phyloP scores from a whole-genome alignment of 2,797 vertebrate species.

The Rhodeus uyekii region DNA sequence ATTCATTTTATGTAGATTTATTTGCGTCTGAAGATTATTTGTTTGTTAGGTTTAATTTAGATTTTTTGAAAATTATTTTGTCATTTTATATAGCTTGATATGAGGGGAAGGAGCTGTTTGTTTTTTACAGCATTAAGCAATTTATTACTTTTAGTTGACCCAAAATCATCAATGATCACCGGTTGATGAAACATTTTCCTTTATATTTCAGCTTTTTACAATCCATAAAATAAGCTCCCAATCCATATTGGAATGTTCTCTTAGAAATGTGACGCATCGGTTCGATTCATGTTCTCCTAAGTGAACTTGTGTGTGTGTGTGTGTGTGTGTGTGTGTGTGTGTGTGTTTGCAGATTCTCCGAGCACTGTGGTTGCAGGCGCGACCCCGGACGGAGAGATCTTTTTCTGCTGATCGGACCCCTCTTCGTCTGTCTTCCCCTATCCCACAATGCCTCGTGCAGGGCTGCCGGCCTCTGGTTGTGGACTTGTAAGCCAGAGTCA shows the following conservation, averaged over 20 bases:
- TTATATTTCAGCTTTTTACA: background rate
- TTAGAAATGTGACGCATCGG: background rate
- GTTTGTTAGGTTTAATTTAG: too few species aligned
- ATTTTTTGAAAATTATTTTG: too few species aligned
- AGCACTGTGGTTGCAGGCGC: conserved; percentile 49
- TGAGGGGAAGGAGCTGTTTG: background rate
- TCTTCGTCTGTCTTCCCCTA: conserved; percentile 8
- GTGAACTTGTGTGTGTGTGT: conserved; percentile 4
- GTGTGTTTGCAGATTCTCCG: conserved; percentile 54
- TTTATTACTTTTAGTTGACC: background rate
- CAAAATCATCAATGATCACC: background rate
- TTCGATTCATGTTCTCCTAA: background rate
- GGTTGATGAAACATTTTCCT: background rate
- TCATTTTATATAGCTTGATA: background rate
- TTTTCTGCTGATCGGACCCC: conserved; percentile 67
- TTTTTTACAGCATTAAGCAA: background rate
- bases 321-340: conserved; percentile 22
- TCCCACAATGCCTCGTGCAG: conserved; percentile 27
- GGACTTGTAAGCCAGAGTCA: conserved; percentile 13
- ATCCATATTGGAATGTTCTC: background rate
- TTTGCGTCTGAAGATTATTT: background rate
- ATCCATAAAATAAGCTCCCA: background rate
- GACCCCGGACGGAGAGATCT: conserved; percentile 63
- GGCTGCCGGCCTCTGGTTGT: background rate
- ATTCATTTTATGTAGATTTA: background rate